Base-by-base conservation (phyloP, 2,888 invertebrate species). In the Rotaria socialis region DNA sequence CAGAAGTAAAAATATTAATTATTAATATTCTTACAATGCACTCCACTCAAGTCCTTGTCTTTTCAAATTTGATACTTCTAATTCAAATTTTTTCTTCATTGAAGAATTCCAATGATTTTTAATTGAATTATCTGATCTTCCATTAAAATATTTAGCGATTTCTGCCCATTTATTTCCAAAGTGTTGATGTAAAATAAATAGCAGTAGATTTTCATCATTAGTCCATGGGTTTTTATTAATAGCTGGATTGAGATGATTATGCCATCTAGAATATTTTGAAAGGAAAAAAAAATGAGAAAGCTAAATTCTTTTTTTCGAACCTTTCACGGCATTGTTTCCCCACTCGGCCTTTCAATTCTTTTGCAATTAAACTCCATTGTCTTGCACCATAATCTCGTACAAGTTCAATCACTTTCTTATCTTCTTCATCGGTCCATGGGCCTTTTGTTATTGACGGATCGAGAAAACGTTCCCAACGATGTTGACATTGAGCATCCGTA, bases 71-170 rank as follows among this genome's bases (percentile, higher is more conserved):
- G 43, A 6, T 47, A 47, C 80, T 80, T 80, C 47, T 47, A 80
- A 47, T 47, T 80, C 47, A 47, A 91, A 91, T 87, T 91, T 90
- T 75, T 91, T 89, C 87, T 91, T 91, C 95, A 97, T 96, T 1
- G 97, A 97, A 0, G 96, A 97, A 91, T 98, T 98, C 97, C 97
- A 98, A 91, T 98, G 97, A 91, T 98, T 98, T 91, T 98, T 98
- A 89, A 98, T 97, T 85, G 97, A 97, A 92, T 98, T 98, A 92
- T 98, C 97, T n/a, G 97, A 94, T 94, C 94, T 93, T 89, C 96
- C 96, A 14, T 96, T 96, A 88, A 97, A 92, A 87, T 96, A 92
- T 91, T 97, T 97, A 2, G 97, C 96, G 88, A 97, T 97, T 92
- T 96, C 96, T 0, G 97, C 97, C 97, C 97, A 97, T 91, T 96